Evolutionary conservation across 1,140 invertebrate species (phyloP).

Genomic region (Aphaenogaster ashmeadi): DNA sequence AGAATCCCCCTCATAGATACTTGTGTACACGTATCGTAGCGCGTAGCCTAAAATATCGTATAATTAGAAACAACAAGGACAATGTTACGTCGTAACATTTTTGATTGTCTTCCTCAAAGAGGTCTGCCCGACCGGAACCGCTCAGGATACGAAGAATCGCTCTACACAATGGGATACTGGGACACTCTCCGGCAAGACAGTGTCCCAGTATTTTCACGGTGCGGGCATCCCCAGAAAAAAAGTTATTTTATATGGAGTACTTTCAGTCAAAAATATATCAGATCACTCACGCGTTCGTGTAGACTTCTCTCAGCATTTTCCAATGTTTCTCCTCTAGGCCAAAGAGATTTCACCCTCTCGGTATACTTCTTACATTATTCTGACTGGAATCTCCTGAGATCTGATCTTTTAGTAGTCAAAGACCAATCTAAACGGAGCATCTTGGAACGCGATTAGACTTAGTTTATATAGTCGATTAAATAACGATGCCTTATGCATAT

Average conservation of each 20-base stretch:
- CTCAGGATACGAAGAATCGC: conserved; percentile 26
- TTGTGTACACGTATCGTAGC: conserved; percentile 55
- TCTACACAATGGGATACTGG: conserved; percentile 31
- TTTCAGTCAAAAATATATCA: conserved; percentile 81
- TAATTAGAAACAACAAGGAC: conserved; percentile 86
- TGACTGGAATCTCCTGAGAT: conserved; percentile 66
- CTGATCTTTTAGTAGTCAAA: conserved; percentile 59
- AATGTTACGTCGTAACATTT: conserved; percentile 86
- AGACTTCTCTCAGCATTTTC: conserved; percentile 31
- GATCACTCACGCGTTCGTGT: conserved; percentile 67
- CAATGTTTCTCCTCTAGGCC: conserved; percentile 77
- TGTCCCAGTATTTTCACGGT: conserved; percentile 34
- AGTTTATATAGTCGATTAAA: conserved; percentile 76
- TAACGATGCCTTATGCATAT: conserved; percentile 87
- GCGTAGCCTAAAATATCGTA: conserved; percentile 75
- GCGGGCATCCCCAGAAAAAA: conserved; percentile 53
- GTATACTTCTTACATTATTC: conserved; percentile 28
- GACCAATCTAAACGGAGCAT: conserved; percentile 67
- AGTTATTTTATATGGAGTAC: conserved; percentile 75
- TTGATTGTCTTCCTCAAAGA: conserved; percentile 87
- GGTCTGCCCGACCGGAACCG: conserved; percentile 70
- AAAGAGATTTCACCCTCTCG: conserved; percentile 77
- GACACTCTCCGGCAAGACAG: conserved; percentile 18
- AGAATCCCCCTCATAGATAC: conserved; percentile 58
- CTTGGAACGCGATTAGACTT: conserved; percentile 75